Conservation (phyloP, 2,797 vertebrate genomes). For the Falco concolor region DNA sequence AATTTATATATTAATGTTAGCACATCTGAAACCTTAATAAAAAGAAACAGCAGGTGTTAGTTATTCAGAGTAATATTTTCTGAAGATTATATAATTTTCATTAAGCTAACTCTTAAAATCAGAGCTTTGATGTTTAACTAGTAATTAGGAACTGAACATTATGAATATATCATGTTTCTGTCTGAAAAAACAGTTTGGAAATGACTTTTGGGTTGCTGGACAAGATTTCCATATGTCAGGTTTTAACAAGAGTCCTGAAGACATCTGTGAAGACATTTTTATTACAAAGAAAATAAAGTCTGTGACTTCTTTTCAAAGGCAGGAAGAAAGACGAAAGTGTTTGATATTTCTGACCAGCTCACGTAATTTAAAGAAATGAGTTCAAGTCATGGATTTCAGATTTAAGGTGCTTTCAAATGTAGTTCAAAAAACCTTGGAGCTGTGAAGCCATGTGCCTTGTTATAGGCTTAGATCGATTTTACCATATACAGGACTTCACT, state of each 20-base stretch:
- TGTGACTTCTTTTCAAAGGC: not conserved
- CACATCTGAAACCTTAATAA: not conserved
- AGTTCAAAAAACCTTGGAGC: not conserved
- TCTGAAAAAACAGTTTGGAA: not conserved
- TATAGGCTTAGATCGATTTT: not conserved
- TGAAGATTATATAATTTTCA: not conserved
- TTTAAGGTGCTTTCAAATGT: not conserved
- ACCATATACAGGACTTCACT: not conserved
- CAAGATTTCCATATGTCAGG: not conserved
- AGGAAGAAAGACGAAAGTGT: not conserved
- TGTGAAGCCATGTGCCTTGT: not conserved
- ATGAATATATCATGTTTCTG: not conserved
- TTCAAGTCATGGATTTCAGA: not conserved
- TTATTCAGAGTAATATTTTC: not conserved
- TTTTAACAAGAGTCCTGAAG: not conserved
- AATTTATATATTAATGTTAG: not conserved
- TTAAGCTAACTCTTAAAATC: not conserved
- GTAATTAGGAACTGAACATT: not conserved
- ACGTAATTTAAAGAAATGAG: not conserved
- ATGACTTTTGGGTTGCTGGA: not conserved
- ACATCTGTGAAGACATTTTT: not conserved
- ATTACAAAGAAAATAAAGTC: not conserved
- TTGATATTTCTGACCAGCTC: not conserved
- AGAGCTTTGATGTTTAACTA: not conserved
- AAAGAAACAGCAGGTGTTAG: not conserved